phyloP scores from a whole-genome alignment of 2,888 invertebrate species.

The Caenorhabditis sp. region DNA sequence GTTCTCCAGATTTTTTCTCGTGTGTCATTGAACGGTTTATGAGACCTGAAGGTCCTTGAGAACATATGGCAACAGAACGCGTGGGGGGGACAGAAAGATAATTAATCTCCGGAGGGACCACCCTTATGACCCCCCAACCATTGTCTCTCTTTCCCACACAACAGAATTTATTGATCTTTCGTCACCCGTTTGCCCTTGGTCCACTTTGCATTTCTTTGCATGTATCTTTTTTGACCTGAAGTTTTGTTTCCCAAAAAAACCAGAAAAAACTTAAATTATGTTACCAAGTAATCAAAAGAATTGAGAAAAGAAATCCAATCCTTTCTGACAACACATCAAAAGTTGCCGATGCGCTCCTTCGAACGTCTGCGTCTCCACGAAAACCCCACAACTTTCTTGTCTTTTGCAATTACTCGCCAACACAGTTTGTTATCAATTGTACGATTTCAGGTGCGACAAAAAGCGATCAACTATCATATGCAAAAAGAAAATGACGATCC shows the following conservation, averaged over 20 bases:
- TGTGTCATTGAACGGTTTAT: background rate
- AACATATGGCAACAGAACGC: no score
- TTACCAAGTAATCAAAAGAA: background rate
- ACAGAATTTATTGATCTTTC: background rate
- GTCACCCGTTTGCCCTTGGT: background rate
- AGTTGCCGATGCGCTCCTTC: constrained; percentile 28
- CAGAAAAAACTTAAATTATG: background rate
- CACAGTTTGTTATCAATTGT: constrained; percentile 33
- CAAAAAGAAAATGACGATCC: constrained; percentile 38
- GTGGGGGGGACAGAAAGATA: background rate
- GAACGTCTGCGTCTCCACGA: constrained; percentile 24
- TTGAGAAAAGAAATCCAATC: background rate
- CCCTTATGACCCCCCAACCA: background rate
- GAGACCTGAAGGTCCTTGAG: no score
- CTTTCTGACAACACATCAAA: background rate
- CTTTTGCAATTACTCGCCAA: background rate
- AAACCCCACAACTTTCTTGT: background rate
- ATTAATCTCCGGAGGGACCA: constrained; percentile 2
- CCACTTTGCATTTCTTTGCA: background rate
- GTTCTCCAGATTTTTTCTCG: background rate
- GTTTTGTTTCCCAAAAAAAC: background rate
- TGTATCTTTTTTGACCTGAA: background rate
- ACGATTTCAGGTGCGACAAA: constrained; percentile 43
- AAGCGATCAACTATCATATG: constrained; percentile 49
- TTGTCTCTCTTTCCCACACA: background rate